These are phyloP conservation scores for Bombyx mandarina DNA, from an alignment of 1,140 invertebrate genomes.

Conservation along the genomic window DNA sequence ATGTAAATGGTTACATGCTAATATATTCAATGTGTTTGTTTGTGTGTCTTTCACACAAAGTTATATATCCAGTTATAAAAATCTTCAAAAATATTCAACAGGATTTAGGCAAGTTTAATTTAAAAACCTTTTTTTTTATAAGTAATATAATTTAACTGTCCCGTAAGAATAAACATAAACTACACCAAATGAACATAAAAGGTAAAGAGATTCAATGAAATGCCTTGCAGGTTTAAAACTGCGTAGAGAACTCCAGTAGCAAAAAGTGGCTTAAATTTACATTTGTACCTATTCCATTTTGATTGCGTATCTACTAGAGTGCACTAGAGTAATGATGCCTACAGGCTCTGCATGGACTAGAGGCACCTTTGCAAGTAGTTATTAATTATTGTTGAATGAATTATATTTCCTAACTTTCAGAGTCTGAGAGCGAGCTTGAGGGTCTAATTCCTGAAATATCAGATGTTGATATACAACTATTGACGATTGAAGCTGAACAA, in stretches of 20 bases:
- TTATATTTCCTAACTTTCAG: slow-evolving; percentile 22
- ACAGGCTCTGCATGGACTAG: neutral
- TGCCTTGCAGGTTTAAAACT: too few species aligned
- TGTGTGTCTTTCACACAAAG: slow-evolving; percentile 34
- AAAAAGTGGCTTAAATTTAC: too few species aligned
- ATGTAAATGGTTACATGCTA: slow-evolving; percentile 46
- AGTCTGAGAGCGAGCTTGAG: slow-evolving; percentile 55
- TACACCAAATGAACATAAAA: too few species aligned
- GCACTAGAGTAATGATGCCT: neutral
- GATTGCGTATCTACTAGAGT: neutral
- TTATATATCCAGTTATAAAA: slow-evolving; percentile 33
- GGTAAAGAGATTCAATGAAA: too few species aligned
- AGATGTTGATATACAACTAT: slow-evolving; percentile 45
- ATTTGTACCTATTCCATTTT: neutral
- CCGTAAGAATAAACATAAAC: too few species aligned
- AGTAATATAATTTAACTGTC: too few species aligned
- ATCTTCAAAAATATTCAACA: slow-evolving; percentile 42
- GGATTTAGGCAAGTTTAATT: slow-evolving; percentile 39
- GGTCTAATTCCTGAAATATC: slow-evolving; percentile 51
- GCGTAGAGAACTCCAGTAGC: too few species aligned
- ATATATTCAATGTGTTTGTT: slow-evolving; percentile 37
- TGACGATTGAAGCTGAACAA: slow-evolving; percentile 49
- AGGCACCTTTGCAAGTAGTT: neutral
- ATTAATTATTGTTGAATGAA: neutral
- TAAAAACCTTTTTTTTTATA: too few species aligned